A percentile compares a stretch with the other conserved stretches of the same genome.
Conservation (phyloP, 2,888 invertebrate species). For the Boloria selene region DNA sequence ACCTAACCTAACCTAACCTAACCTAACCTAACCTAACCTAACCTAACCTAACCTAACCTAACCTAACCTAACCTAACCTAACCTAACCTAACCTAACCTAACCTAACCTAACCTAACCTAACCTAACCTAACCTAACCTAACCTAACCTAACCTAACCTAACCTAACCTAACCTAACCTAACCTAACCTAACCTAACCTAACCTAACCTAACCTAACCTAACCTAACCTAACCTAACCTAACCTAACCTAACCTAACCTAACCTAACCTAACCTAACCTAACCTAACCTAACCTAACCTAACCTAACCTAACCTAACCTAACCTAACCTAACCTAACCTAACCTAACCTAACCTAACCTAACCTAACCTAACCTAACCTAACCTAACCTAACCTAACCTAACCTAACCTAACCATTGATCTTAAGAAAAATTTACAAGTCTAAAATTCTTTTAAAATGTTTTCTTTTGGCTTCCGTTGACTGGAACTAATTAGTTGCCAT, state of each 20-base stretch:
- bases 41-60: neutral
- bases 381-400: no score
- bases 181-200: slow-evolving; percentile 12
- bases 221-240: slow-evolving; percentile 11
- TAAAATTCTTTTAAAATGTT: no score
- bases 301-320: neutral
- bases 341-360: no score
- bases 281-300: slow-evolving; percentile 1
- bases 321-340: no score
- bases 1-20: slow-evolving; percentile 2
- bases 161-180: slow-evolving; percentile 12
- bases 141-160: slow-evolving; percentile 12
- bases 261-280: slow-evolving; percentile 6
- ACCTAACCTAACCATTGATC: no score
- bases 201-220: slow-evolving; percentile 12
- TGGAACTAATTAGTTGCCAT: no score
- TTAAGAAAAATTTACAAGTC: no score
- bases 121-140: slow-evolving; percentile 12
- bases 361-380: no score
- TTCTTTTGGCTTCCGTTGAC: no score
- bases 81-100: slow-evolving; percentile 10
- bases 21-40: neutral
- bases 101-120: slow-evolving; percentile 12
- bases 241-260: slow-evolving; percentile 11
- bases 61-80: slow-evolving; percentile 6